Evolutionary conservation across 2,113 vertebrate species (phyloP), one percentile per base, ranked within the genome.

Genomic region (Oncorhynchus gorbuscha): DNA sequence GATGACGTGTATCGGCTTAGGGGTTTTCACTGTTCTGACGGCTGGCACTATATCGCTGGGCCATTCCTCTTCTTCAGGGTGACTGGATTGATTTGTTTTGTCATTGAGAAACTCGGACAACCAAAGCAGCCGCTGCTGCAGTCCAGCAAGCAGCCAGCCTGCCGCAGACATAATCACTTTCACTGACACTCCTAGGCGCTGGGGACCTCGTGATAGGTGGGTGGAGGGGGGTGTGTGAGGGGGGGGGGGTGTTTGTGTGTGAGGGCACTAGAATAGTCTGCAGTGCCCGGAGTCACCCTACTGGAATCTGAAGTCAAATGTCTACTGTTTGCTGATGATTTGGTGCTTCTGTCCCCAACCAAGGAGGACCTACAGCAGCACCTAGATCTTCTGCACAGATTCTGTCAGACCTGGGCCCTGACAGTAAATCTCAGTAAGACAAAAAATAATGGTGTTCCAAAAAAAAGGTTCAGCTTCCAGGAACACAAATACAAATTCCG

Each of bases 71-170:
- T 76, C 85, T 84, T 71, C 72, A 68, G 81, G 79, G 71, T 76
- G 62, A 77, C 70, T 75, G 26, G 22, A 84, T 84, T 71, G 81
- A 88, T 86, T 89, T 79, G 74, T 82, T 78, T 76, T 78, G 73
- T 74, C 79, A 85, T 77, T 75, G 83, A 84, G 73, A 76, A 75
- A 78, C 72, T 83, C 61, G 0, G 51, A 76, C 74, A 74, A 69
- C 72, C 62, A 69, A 82, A 81, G 78, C 55, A 79, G 78, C 55
- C 8, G 39, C 39, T 45, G 39, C 49, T 78, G 28, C 68, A 68
- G 51, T 64, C 76, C 64, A 58, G 18, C n/a, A 14, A 11, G 58
- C 26, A 67, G 49, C 49, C 49, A 14, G 35, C 39, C 49, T 51
- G 49, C 51, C 12, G 18, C 18, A 70, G 45, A 68, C 55, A 71